Conservation (phyloP, 2,888 invertebrate species). For the Portevinia maculata region DNA sequence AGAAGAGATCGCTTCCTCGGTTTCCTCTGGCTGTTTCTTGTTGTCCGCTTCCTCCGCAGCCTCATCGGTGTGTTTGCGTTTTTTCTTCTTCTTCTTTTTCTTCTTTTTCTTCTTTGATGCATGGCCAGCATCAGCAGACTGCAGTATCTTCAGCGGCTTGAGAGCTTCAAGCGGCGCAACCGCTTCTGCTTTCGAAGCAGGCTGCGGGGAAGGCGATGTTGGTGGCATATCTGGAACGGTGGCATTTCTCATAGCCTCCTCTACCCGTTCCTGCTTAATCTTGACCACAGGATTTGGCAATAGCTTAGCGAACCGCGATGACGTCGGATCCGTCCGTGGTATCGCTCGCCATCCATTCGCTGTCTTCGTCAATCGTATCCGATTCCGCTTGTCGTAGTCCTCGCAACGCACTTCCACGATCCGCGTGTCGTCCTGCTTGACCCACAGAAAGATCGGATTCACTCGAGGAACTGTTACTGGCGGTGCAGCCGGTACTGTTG, state of each 20-base stretch:
- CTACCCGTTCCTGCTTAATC: constrained; percentile 80
- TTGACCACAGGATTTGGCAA: constrained; percentile 82
- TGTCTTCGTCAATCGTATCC: constrained; percentile 92
- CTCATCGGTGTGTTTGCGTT: constrained; percentile 78
- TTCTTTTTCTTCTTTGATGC: constrained; percentile 75
- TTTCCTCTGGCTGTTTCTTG: constrained; percentile 2
- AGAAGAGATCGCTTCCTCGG: constrained; percentile 17
- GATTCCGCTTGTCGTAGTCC: constrained; percentile 93
- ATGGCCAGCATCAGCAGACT: constrained; percentile 24
- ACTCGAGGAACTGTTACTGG: constrained; percentile 84
- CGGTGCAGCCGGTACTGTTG: background rate
- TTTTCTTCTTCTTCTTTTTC: constrained; percentile 76
- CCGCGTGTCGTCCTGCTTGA: constrained; percentile 90
- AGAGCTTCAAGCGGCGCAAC: constrained; percentile 54
- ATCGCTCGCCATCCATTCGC: constrained; percentile 92
- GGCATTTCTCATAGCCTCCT: constrained; percentile 56
- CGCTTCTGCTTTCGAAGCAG: constrained; percentile 70
- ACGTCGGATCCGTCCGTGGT: constrained; percentile 87
- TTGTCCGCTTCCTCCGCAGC: constrained; percentile 40
- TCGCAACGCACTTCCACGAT: constrained; percentile 94
- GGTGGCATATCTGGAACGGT: constrained; percentile 29
- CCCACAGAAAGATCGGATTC: constrained; percentile 93
- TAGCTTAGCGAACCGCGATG: constrained; percentile 80
- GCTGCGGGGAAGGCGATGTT: constrained; percentile 16
- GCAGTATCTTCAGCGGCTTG: constrained; percentile 56